phyloP scores from a whole-genome alignment of 2,797 vertebrate genomes.

The Arremon brunneinucha region DNA sequence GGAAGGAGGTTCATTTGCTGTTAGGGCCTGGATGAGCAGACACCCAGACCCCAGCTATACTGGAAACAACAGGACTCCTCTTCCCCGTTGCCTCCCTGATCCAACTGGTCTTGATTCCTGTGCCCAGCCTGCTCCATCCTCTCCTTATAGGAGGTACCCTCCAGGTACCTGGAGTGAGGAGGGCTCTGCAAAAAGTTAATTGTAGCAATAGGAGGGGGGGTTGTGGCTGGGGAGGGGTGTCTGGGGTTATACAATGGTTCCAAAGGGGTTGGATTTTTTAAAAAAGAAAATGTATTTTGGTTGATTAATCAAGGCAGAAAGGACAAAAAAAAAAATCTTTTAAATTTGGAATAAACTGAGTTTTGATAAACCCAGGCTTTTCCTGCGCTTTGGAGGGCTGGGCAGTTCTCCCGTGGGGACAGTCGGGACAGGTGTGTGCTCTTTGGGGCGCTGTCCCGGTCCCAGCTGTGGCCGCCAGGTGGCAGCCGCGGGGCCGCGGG shows the following conservation, averaged over 20 bases:
- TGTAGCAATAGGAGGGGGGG: not conserved
- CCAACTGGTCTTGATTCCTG: not conserved
- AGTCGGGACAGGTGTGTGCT: fast-evolving
- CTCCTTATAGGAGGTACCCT: not conserved
- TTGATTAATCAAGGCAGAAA: constrained; percentile 32
- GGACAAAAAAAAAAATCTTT: constrained; percentile 36
- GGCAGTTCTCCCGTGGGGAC: not conserved
- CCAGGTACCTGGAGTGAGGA: not conserved
- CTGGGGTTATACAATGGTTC: not conserved
- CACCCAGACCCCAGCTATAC: not conserved
- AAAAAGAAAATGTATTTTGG: constrained; percentile 64
- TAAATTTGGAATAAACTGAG: constrained; percentile 76
- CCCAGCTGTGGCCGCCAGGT: not conserved
- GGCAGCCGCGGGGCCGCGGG: not conserved
- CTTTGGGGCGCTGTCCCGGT: fast-evolving
- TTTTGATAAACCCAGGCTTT: constrained; percentile 40
- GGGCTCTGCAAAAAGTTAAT: not conserved
- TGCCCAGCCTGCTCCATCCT: not conserved
- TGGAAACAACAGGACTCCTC: not conserved
- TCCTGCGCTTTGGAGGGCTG: no score
- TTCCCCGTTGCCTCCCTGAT: not conserved
- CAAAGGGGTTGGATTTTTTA: not conserved
- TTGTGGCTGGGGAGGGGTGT: not conserved
- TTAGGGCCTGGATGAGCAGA: not conserved
- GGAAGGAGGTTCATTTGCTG: not conserved